phyloP scores from a whole-genome alignment of 1,140 invertebrate species.

The Eurosta solidaginis region DNA sequence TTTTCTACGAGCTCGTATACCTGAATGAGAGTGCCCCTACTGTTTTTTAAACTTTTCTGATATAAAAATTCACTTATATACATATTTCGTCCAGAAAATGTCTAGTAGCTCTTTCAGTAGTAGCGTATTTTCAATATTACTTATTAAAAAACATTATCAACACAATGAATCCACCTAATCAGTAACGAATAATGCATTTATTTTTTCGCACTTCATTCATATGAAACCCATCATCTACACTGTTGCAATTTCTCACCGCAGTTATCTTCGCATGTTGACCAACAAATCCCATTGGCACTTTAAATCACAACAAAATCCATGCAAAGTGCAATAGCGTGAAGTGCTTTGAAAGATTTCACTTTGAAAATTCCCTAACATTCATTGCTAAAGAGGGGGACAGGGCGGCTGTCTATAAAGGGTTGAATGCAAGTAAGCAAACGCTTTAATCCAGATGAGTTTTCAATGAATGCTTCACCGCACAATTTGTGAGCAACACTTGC shows the following conservation, averaged over 20 bases:
- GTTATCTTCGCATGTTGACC: background rate
- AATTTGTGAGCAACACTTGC: conserved; percentile 7
- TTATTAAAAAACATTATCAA: no score
- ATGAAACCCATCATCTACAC: background rate
- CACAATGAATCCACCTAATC: background rate
- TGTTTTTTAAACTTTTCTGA: no score
- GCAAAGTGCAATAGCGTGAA: background rate
- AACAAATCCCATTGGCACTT: conserved; percentile 23
- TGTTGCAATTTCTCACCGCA: background rate
- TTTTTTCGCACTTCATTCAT: background rate
- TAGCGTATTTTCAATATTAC: no score
- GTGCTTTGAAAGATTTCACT: conserved; percentile 25
- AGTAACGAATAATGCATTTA: background rate
- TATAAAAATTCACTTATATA: no score
- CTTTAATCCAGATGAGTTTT: background rate
- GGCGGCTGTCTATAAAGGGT: background rate
- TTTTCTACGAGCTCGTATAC: no score
- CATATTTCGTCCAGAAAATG: no score
- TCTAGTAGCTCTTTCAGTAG: no score
- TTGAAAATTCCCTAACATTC: conserved; percentile 25
- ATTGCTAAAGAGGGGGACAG: background rate
- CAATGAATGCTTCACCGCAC: conserved; percentile 11
- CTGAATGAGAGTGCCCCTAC: no score
- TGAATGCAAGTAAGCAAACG: background rate
- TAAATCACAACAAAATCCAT: background rate